Evolutionary conservation across 30 jellyfish, hydroid and myxozoan species (phyloP), one percentile per base, ranked within the genome.

Genomic region (Hydra vulgaris): DNA sequence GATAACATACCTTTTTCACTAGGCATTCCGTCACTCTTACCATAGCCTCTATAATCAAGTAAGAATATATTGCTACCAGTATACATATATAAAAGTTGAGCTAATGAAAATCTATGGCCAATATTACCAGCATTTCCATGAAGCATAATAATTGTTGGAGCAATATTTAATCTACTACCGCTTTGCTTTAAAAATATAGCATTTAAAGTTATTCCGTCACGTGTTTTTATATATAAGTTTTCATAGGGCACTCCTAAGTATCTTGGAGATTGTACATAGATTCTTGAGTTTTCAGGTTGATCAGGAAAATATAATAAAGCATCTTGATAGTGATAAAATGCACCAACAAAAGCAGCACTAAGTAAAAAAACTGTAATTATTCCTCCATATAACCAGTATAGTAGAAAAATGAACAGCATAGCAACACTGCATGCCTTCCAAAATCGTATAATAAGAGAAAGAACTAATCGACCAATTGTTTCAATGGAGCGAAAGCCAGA

Each of bases 81-180:
- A 66, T 85, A 78, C 23, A 85, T 53, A 84, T 85, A 89, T 7
- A 89, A 27, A 17, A 81, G 23, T 52, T 85, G 95, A 18, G 97
- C 97, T 85, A 85, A 85, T 4, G 83, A 27, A 26, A 89, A 75
- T 17, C 97, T 72, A 54, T 89, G 97, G 19, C 97, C 97, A 55
- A 89, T 82, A 73, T 89, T 89, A 19, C 97, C 97, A 0, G 97
- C 97, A 82, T 89, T 89, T 8, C 97, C 97, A 72, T 89, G 97
- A 74, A 85, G 85, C 86, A 87, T 79, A 23, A 89, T 68, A 71
- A 89, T 73, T 0, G 97, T 84, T 25, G 95, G 95, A 15, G 97
- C 91, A 7, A 56, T 27, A 3, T 81, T 53, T 54, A 89, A 82
- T 19, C 89, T 81, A 5, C 54, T 74, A 1, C 91, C 94, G 15